A percentile compares a stretch with the other conserved stretches of the same genome.
Evolutionary conservation across 1,140 invertebrate species (phyloP).

Genomic region (Drosophila lacertosa): DNA sequence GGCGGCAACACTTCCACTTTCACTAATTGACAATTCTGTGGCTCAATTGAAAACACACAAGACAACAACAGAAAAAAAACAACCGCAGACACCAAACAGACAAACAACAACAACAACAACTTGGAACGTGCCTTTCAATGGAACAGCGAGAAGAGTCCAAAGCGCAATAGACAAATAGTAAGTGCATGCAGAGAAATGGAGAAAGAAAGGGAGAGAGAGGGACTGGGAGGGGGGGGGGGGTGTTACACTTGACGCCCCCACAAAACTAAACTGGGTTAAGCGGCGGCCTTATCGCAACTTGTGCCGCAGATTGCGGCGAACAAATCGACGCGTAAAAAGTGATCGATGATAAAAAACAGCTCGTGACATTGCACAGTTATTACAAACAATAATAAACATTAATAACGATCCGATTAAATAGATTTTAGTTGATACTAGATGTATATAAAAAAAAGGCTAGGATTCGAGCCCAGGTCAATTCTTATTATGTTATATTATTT

Average conservation of each 20-base stretch:
- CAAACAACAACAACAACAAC: constrained; percentile 47
- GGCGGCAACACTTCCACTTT: constrained; percentile 66
- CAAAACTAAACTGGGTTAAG: constrained; percentile 41
- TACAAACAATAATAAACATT: too few relatives aligned
- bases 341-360: constrained; percentile 7
- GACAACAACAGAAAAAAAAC: constrained; percentile 34
- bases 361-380: too few relatives aligned
- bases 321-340: constrained; percentile 12
- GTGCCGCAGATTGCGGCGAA: constrained; percentile 24
- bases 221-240: background rate
- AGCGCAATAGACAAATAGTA: constrained; percentile 7
- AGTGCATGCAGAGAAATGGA: background rate
- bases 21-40: constrained; percentile 77
- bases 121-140: constrained; percentile 10
- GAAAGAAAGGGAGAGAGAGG: background rate
- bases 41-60: constrained; percentile 53
- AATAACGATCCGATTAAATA: too few relatives aligned
- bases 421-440: too few relatives aligned
- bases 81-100: constrained; percentile 59
- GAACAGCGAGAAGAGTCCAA: constrained; percentile 13
- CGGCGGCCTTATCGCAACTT: constrained; percentile 25
- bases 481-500: too few relatives aligned
- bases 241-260: constrained; percentile 45
- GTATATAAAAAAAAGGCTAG: too few relatives aligned
- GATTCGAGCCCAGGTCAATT: too few relatives aligned